A percentile compares a stretch with the other conserved stretches of the same genome.
These are phyloP conservation scores for Athripsodes cinereus DNA, from an alignment of 2,888 invertebrate genomes.

Conservation along the genomic window DNA sequence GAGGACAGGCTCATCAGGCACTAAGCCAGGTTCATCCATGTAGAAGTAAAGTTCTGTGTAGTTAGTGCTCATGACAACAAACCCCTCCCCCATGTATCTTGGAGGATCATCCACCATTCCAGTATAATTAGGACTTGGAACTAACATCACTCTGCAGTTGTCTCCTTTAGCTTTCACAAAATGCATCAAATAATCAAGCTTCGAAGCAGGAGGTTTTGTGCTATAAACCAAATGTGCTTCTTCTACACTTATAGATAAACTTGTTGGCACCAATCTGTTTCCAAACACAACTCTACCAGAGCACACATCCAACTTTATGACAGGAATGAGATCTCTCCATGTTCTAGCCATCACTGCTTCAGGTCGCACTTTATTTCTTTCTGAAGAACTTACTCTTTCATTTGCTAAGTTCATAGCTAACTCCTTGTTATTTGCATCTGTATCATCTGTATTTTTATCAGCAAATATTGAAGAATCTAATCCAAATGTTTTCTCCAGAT, in stretches of 20 bases:
- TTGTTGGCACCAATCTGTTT: constrained; percentile 89
- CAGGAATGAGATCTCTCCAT: constrained; percentile 94
- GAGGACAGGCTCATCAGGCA: constrained; percentile 87
- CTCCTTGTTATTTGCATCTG: constrained; percentile 48
- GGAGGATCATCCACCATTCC: constrained; percentile 93
- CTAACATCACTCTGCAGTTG: constrained; percentile 90
- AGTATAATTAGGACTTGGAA: constrained; percentile 93
- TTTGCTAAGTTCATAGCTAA: constrained; percentile 58
- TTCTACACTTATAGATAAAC: constrained; percentile 85
- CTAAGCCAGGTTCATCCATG: constrained; percentile 93
- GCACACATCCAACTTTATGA: constrained; percentile 90
- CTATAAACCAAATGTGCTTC: constrained; percentile 93
- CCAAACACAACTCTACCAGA: constrained; percentile 92
- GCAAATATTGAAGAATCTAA: constrained; percentile 72
- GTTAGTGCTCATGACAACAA: constrained; percentile 93
- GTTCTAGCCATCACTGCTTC: constrained; percentile 82
- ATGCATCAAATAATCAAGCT: constrained; percentile 92
- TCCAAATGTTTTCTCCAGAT: constrained; percentile 83
- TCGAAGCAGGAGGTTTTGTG: constrained; percentile 90
- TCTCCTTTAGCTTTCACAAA: constrained; percentile 91
- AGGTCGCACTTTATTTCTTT: constrained; percentile 51
- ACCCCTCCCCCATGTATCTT: constrained; percentile 94
- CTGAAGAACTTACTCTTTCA: constrained; percentile 48
- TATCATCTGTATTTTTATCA: constrained; percentile 51
- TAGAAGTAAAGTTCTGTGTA: constrained; percentile 93